These are phyloP conservation scores for Chrysina gloriosa DNA, from an alignment of 2,888 invertebrate genomes.

Conservation along the genomic window DNA sequence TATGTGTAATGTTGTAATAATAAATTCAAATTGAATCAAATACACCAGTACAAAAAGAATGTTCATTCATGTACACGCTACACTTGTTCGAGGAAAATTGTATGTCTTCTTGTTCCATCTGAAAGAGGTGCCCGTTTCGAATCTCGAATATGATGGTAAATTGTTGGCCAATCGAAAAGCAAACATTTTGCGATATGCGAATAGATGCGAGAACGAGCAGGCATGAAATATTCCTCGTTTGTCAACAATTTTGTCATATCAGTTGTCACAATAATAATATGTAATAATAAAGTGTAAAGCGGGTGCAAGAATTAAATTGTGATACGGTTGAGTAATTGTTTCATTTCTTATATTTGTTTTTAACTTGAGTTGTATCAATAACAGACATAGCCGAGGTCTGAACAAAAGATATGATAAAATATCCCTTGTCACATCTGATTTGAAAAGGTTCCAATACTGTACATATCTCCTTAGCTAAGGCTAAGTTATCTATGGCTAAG, in stretches of 20 bases:
- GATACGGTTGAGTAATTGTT: conserved; percentile 57
- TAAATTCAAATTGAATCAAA: conserved; percentile 41
- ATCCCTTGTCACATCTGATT: no score
- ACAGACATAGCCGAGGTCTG: no score
- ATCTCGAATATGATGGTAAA: no score
- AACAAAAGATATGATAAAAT: no score
- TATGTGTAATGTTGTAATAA: conserved; percentile 51
- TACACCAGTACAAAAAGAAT: conserved; percentile 41
- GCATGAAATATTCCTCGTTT: conserved; percentile 41
- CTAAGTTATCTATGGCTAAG: no score
- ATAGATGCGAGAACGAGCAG: background rate
- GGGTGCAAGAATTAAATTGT: conserved; percentile 56
- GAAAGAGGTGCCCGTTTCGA: no score
- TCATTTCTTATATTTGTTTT: conserved; percentile 42
- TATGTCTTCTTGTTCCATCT: no score
- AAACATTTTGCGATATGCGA: background rate
- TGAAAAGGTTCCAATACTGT: no score
- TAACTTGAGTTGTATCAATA: no score
- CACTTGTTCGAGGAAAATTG: conserved; percentile 43
- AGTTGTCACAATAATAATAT: conserved; percentile 41
- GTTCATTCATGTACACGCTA: conserved; percentile 34
- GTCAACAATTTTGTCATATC: conserved; percentile 42
- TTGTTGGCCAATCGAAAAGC: background rate
- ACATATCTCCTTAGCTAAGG: no score
- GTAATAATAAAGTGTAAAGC: conserved; percentile 43